Percentiles rank a stretch among this genome's conserved stretches.
Conservation (phyloP, 2,888 invertebrate genomes). For the Drosophila bunnanda region DNA sequence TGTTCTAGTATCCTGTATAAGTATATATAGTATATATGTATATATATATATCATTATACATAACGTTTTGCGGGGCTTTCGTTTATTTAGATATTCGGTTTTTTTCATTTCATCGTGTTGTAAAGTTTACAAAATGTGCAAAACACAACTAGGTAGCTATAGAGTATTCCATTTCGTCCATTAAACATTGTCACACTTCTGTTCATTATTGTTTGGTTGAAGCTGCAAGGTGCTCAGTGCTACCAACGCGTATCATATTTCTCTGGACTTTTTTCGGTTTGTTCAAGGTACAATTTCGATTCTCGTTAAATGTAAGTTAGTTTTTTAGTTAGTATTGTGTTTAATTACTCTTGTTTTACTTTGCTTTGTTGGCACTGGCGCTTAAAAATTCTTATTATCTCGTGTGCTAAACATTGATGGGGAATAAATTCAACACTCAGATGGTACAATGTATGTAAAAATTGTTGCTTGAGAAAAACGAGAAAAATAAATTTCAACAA, state of each 20-base stretch:
- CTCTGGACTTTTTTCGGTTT: constrained; percentile 45
- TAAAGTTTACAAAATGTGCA: constrained; percentile 76
- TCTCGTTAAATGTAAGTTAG: constrained; percentile 2
- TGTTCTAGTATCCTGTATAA: constrained; percentile 54
- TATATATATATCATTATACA: constrained; percentile 45
- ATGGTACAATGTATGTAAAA: constrained; percentile 64
- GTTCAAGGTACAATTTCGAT: constrained; percentile 60
- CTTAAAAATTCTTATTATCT: constrained; percentile 30
- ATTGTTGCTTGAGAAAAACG: constrained; percentile 48
- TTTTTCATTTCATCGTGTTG: constrained; percentile 56
- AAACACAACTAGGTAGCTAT: constrained; percentile 71
- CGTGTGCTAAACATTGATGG: constrained; percentile 65
- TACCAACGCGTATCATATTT: constrained; percentile 12
- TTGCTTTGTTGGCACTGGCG: constrained; percentile 32
- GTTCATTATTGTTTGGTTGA: constrained; percentile 28
- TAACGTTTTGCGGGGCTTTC: constrained; percentile 52
- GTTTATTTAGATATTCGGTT: constrained; percentile 31
- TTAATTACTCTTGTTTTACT: constrained; percentile 1
- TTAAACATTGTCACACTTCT: constrained; percentile 4
- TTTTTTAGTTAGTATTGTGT: constrained; percentile 4
- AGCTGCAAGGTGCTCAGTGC: constrained; percentile 25
- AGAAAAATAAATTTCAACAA: constrained; percentile 10
- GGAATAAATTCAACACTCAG: constrained; percentile 70
- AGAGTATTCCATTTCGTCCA: constrained; percentile 27
- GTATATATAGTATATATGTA: constrained; percentile 45